Evolutionary conservation across 2,113 vertebrate genomes (phyloP).

Genomic region (Aviceda subcristata): DNA sequence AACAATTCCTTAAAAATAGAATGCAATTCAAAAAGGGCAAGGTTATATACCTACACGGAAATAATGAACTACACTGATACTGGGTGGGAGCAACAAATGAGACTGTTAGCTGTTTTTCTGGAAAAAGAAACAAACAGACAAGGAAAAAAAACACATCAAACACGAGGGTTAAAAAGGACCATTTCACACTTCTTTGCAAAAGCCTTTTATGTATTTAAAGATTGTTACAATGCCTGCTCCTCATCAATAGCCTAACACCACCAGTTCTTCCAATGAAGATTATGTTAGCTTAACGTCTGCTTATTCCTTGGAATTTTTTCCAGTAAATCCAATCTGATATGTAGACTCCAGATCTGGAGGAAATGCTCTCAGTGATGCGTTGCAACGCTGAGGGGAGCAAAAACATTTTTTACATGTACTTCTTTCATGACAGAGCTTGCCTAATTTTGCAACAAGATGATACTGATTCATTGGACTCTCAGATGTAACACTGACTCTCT

Average conservation of each 20-base stretch:
- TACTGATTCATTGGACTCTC: background rate
- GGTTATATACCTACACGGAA: background rate
- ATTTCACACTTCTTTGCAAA: background rate
- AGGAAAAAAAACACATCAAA: background rate
- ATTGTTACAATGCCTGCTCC: rapidly evolving
- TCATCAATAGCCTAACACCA: background rate
- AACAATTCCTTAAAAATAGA: background rate
- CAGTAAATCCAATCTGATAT: background rate
- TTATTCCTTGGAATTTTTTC: background rate
- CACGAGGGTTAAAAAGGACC: background rate
- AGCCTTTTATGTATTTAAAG: background rate
- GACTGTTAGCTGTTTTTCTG: too few species aligned
- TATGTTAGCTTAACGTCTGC: background rate
- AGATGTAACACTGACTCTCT: background rate
- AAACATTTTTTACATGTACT: background rate
- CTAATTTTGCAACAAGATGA: background rate
- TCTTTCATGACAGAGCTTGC: background rate
- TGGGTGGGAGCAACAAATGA: background rate
- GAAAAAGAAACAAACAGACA: background rate
- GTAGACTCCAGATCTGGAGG: background rate
- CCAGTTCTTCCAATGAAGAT: background rate
- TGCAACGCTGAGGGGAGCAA: background rate
- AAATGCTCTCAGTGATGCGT: background rate
- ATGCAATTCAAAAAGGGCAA: background rate
- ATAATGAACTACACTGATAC: background rate